Conservation (phyloP, 2,888 invertebrate genomes). For the Prenolepis imparis region DNA sequence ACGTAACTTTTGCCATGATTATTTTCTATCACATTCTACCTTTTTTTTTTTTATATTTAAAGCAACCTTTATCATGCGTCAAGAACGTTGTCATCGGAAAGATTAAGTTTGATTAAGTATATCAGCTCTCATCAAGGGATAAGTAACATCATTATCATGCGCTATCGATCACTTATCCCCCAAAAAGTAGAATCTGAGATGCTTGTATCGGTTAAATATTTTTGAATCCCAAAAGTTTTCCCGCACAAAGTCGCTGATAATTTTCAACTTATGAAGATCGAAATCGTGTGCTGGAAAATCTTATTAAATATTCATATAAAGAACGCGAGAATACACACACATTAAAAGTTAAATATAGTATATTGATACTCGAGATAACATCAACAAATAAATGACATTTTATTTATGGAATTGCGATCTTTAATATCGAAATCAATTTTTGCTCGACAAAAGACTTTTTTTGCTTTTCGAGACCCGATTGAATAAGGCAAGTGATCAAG, state of each 20-base stretch:
- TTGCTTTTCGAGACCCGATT: neutral
- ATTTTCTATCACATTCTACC: neutral
- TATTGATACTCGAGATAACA: neutral
- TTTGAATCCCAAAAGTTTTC: neutral
- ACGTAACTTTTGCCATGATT: neutral
- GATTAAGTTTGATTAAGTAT: neutral
- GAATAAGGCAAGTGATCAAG: neutral
- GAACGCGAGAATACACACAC: neutral
- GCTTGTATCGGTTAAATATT: conserved; percentile 3
- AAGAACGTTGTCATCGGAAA: neutral
- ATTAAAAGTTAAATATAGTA: conserved; percentile 15
- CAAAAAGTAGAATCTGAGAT: neutral
- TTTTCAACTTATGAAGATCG: neutral
- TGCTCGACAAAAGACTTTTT: neutral
- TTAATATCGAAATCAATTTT: neutral
- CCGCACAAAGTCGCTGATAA: neutral
- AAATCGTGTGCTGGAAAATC: neutral
- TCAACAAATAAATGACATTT: conserved; percentile 28
- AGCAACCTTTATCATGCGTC: neutral
- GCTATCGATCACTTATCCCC: neutral
- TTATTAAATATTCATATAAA: conserved; percentile 28
- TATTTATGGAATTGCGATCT: neutral
- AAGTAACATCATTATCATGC: conserved; percentile 2
- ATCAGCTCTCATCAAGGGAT: neutral
- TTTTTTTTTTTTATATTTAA: conserved; percentile 11